Conservation (phyloP, 2,113 vertebrate genomes). For the Microcebus lehilahytsara region DNA sequence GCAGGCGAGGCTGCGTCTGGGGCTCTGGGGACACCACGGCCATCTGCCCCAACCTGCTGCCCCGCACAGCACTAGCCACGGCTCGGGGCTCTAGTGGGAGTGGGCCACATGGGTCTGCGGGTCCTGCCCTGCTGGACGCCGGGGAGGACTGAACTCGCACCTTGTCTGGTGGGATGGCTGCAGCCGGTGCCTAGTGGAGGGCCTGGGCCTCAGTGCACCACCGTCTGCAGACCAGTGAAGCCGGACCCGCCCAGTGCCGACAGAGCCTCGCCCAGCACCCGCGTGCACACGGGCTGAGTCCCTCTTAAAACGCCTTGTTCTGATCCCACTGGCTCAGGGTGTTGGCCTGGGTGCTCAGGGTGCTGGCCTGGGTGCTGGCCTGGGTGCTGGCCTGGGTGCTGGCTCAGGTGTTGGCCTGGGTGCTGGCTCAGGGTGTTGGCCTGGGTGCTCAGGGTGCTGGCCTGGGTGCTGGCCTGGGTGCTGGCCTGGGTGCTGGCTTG, state of each 20-base stretch:
- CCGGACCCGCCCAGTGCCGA: not conserved
- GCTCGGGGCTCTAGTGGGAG: not conserved
- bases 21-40: not conserved
- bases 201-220: not conserved
- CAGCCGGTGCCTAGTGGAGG: no score
- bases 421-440: no score
- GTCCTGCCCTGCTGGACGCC: no score
- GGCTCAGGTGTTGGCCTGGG: no score
- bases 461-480: no score
- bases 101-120: not conserved
- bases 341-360: no score
- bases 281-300: accelerated
- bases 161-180: not conserved
- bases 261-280: not conserved
- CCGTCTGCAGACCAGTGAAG: not conserved
- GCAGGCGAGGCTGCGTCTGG: no score
- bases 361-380: no score
- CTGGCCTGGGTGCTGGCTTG: no score
- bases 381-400: no score
- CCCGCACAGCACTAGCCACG: not conserved
- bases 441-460: no score
- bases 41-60: not conserved
- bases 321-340: accelerated
- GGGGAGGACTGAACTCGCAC: no score
- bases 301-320: accelerated